phyloP scores from a whole-genome alignment of 2,888 invertebrate genomes.

The Sepiola atlantica region DNA sequence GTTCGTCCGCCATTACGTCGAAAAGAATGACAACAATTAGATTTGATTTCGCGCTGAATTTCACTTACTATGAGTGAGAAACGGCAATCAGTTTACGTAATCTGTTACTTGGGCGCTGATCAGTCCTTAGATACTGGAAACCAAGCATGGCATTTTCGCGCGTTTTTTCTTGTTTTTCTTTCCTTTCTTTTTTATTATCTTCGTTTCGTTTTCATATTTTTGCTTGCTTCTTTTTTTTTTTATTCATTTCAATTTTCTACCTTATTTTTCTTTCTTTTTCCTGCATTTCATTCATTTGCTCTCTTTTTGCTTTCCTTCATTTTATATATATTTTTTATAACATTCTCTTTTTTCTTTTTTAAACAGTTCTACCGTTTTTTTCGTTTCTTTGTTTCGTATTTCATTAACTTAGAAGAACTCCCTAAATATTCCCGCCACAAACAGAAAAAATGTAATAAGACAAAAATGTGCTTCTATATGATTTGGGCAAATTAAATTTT shows the following conservation, averaged over 20 bases:
- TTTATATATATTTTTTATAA: too few relatives aligned
- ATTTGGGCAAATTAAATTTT: background rate
- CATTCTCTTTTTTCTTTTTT: too few relatives aligned
- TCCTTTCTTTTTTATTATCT: background rate
- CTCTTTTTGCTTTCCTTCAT: background rate
- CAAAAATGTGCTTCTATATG: too few relatives aligned
- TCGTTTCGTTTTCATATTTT: too few relatives aligned
- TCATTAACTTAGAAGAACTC: too few relatives aligned
- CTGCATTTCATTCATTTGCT: background rate
- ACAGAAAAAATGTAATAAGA: too few relatives aligned
- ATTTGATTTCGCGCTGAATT: slow-evolving; percentile 32
- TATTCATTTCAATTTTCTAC: background rate
- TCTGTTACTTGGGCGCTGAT: background rate
- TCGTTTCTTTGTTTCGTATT: too few relatives aligned
- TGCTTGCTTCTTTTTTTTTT: background rate
- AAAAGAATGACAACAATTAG: background rate
- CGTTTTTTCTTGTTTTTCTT: background rate
- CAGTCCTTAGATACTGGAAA: background rate
- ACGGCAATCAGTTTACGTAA: background rate
- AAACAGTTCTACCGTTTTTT: too few relatives aligned
- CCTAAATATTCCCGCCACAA: too few relatives aligned
- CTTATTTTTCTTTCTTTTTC: background rate
- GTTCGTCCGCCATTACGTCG: background rate
- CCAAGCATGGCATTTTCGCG: background rate
- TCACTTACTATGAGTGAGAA: background rate